Evolutionary conservation across 2,888 invertebrate species (phyloP).

Genomic region (Minunthozetes semirufus): DNA sequence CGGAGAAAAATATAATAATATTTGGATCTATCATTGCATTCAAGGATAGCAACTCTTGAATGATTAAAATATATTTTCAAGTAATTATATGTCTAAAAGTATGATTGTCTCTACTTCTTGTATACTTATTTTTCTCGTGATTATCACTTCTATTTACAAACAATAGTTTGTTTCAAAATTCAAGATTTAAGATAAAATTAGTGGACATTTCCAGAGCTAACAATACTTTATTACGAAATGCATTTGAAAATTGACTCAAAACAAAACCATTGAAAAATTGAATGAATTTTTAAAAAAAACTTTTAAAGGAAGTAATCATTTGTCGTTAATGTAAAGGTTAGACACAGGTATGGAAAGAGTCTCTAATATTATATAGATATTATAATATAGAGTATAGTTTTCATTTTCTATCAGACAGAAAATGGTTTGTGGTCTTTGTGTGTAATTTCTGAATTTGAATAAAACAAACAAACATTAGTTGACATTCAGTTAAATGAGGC

Average conservation of each 20-base stretch:
- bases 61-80: not conserved
- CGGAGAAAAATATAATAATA: not conserved
- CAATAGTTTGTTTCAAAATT: too few relatives aligned
- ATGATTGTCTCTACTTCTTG: not conserved
- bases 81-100: not conserved
- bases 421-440: not conserved
- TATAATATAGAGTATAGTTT: not conserved
- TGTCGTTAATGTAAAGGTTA: not conserved
- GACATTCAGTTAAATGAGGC: not conserved
- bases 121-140: not conserved
- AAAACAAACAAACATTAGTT: not conserved
- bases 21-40: not conserved
- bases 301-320: not conserved
- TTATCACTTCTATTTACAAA: too few relatives aligned
- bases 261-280: too few relatives aligned
- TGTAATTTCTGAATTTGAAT: not conserved
- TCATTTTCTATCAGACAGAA: not conserved
- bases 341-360: not conserved
- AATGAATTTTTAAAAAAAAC: too few relatives aligned
- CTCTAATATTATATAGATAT: not conserved
- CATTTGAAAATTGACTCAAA: too few relatives aligned
- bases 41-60: constrained; percentile 7
- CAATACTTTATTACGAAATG: too few relatives aligned
- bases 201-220: too few relatives aligned
- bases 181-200: too few relatives aligned